Base-by-base conservation (phyloP, 2,888 invertebrate species). In the Eupithecia centaureata region DNA sequence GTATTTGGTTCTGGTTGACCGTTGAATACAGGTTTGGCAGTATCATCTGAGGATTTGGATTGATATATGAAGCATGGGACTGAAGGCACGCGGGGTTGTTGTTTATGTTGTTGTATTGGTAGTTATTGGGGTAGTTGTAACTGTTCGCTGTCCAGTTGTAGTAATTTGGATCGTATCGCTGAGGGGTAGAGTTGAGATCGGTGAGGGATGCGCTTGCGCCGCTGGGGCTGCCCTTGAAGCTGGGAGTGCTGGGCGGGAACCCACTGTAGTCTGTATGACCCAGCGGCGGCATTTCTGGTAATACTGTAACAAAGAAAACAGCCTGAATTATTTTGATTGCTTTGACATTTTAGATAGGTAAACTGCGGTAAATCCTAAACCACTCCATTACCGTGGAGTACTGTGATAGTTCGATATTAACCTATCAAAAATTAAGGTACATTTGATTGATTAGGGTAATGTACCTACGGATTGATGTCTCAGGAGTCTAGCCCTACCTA, bases 1-100 rank as follows among this genome's bases (percentile, higher is more conserved):
- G 97, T 71, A 97, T 97, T 92, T 97, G 97, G 86, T 97, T 97
- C 87, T 97, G 97, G 84, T 97, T 97, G 63, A 97, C 97, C 28
- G 97, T 97, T 52, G 97, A 97, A 86, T 97, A 96, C 0, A 97
- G 91, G 79, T 96, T 96, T 0, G 97, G 97, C 0, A 97, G 94
- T 25, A 97, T 95, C 95, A 97, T 96, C 67, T 95, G 94, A 2
- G 96, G 94, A 63, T 91, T 91, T 0, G 95, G 94, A 76, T 94
- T 94, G 68, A 94, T 94, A 86, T 95, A 95, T 5, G 94, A 91
- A 73, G 95, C 93, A 78, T 95, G 95, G 8, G 94, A 88, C 71
- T 94, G 94, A 61, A 94, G 76, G 73, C 94, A 93, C 15, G 92
- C 83, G 25, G 92, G 88, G 74, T 94, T 94, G 80, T 93, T 94